Conservation (phyloP, 2,797 vertebrate species). For the Mycteria americana region DNA sequence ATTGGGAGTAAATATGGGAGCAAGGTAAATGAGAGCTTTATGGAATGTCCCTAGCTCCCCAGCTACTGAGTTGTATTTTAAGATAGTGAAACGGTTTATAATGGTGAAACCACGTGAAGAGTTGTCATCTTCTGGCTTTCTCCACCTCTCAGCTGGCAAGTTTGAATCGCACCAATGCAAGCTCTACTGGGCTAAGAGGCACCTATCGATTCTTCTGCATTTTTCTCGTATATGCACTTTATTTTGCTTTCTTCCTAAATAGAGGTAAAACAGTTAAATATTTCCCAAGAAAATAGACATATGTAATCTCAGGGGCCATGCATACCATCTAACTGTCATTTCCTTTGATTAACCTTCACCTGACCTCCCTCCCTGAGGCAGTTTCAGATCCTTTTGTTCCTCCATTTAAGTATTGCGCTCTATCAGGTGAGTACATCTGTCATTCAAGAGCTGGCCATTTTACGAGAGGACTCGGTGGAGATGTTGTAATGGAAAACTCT, state of each 20-base stretch:
- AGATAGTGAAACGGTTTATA: fast-evolving
- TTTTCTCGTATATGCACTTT: not conserved
- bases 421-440: conserved; percentile 40
- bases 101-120: not conserved
- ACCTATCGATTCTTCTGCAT: fast-evolving
- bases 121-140: not conserved
- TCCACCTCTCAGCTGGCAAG: not conserved
- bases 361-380: conserved; percentile 74
- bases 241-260: conserved; percentile 17
- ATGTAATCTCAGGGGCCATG: conserved; percentile 41
- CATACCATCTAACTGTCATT: conserved; percentile 76
- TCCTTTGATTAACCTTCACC: conserved; percentile 82
- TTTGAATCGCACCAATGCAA: not conserved
- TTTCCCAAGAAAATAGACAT: not conserved
- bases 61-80: not conserved
- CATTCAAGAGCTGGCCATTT: not conserved
- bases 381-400: conserved; percentile 67
- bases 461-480: not conserved
- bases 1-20: not conserved
- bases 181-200: not conserved
- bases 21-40: not conserved
- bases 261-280: conserved; percentile 45
- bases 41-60: not conserved
- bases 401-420: conserved; percentile 39
- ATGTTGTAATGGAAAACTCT: not conserved